Evolutionary conservation across 2,113 vertebrate species (phyloP).

Genomic region (Malurus melanocephalus): DNA sequence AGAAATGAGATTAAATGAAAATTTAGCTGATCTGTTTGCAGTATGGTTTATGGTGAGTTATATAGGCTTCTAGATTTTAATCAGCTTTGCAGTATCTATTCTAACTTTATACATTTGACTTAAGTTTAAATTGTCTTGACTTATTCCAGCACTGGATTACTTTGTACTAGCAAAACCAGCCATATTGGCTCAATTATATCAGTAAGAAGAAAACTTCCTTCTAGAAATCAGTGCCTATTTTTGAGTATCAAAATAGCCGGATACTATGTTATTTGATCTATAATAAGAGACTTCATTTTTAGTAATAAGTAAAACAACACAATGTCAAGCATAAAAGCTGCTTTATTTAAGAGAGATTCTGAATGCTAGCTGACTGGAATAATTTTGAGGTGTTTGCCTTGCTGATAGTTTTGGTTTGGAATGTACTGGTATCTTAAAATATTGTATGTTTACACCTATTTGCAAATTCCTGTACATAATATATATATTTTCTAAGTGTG

Average conservation of each 20-base stretch:
- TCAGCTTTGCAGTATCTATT: constrained; percentile 28
- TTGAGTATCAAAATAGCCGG: constrained; percentile 45
- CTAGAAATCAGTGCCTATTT: constrained; percentile 73
- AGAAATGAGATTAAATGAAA: constrained; percentile 1
- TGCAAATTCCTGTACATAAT: constrained; percentile 76
- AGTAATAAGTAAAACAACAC: constrained; percentile 26
- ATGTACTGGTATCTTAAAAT: constrained; percentile 67
- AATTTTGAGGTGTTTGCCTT: constrained; percentile 54
- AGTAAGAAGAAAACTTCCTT: constrained; percentile 67
- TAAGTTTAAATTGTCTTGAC: constrained; percentile 34
- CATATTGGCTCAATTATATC: constrained; percentile 71
- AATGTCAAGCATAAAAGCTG: constrained; percentile 17
- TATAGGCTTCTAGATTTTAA: constrained; percentile 49
- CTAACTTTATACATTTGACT: constrained; percentile 31
- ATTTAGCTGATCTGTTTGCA: constrained; percentile 32
- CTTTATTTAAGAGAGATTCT: constrained; percentile 53
- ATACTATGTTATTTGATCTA: constrained; percentile 21
- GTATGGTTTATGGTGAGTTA: constrained; percentile 38
- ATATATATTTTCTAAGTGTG: constrained; percentile 79
- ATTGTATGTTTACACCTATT: constrained; percentile 74
- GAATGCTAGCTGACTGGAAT: constrained; percentile 57
- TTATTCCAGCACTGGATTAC: constrained; percentile 57
- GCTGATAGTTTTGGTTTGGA: constrained; percentile 65
- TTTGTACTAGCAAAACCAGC: constrained; percentile 62
- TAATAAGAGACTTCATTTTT: constrained; percentile 18